phyloP scores from a whole-genome alignment of 2,888 invertebrate species.

The Mimachlamys varia region DNA sequence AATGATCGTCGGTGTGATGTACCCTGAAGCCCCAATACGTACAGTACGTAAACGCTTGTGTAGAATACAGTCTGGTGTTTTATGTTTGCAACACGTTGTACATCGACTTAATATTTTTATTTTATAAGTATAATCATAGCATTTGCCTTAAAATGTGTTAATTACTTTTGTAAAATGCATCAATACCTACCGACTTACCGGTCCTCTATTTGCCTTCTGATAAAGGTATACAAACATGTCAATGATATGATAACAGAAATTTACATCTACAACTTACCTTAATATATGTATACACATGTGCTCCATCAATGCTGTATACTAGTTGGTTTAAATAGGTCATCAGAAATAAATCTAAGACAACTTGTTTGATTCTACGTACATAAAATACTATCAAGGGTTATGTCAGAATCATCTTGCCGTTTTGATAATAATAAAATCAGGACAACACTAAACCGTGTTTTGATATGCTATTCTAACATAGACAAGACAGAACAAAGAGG shows the following conservation, averaged over 20 bases:
- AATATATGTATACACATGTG: not conserved
- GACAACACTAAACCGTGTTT: too few species aligned
- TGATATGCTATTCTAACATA: too few species aligned
- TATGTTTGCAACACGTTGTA: too few species aligned
- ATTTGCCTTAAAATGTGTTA: too few species aligned
- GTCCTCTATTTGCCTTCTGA: not conserved
- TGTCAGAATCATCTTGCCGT: too few species aligned
- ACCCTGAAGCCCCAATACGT: not conserved
- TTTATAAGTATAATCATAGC: too few species aligned
- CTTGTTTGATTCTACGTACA: too few species aligned
- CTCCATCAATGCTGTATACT: not conserved
- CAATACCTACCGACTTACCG: not conserved
- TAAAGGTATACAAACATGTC: not conserved
- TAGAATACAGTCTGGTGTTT: too few species aligned
- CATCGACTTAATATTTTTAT: too few species aligned
- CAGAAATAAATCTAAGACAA: not conserved
- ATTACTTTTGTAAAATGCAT: not conserved
- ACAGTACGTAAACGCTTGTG: not conserved
- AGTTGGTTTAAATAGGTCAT: not conserved
- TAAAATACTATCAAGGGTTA: too few species aligned
- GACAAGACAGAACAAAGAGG: too few species aligned
- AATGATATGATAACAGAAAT: not conserved
- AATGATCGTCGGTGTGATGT: not conserved
- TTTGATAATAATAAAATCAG: too few species aligned
- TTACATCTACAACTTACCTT: not conserved